A percentile compares a stretch with the other conserved stretches of the same genome.
These are phyloP conservation scores for Hystrix brachyura DNA, from an alignment of 2,113 vertebrate genomes.

Conservation along the genomic window DNA sequence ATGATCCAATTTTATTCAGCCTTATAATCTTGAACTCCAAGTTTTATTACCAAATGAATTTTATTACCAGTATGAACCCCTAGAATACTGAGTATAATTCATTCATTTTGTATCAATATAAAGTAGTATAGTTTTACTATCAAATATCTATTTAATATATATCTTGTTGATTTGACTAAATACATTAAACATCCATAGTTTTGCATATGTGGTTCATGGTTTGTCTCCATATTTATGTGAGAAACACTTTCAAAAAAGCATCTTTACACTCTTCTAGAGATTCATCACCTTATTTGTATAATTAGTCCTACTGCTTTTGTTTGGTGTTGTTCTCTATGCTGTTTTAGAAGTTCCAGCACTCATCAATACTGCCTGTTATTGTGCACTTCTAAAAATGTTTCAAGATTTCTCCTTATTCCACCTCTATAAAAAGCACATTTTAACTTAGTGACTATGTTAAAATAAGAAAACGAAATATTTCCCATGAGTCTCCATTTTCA, in stretches of 20 bases:
- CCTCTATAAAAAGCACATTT: neutral
- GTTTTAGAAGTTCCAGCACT: neutral
- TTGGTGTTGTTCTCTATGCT: neutral
- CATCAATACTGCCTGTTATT: neutral
- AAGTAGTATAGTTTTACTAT: neutral
- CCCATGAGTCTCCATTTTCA: neutral
- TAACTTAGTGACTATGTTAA: neutral
- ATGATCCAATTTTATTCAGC: neutral
- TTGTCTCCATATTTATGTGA: neutral
- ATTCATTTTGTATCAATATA: neutral
- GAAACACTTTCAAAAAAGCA: neutral
- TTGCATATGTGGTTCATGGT: neutral
- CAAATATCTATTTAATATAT: neutral
- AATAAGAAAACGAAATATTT: neutral
- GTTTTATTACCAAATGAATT: constrained; percentile 10
- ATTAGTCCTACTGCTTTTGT: neutral
- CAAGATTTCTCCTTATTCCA: neutral
- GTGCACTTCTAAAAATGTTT: neutral
- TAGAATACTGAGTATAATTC: neutral
- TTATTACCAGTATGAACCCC: neutral
- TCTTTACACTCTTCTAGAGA: neutral
- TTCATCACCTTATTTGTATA: neutral
- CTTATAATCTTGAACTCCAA: neutral
- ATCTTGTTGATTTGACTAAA: neutral
- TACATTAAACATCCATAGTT: neutral